Base-by-base conservation (phyloP, 1,140 invertebrate species). In the Cecropterus lyciades region DNA sequence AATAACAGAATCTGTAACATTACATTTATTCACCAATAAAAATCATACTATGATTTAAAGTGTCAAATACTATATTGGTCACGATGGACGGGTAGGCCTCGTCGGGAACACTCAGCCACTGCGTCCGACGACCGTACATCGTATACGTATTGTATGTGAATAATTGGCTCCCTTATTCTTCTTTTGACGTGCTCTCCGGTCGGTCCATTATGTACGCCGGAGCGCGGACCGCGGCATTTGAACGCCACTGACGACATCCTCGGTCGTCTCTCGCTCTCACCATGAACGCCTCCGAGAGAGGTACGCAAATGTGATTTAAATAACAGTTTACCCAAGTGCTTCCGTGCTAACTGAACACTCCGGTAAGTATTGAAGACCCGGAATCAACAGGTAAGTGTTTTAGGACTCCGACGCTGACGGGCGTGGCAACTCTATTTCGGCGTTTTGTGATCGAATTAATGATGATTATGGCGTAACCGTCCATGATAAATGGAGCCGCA, bases 131-230 rank as follows among this genome's bases (percentile, higher is more conserved):
- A 70, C 70, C 73, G 73, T 72, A 60, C 75, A 75, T 80, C 76
- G 80, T 80, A 82, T 82, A 77, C 75, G 80, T 84, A 91, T 89
- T 89, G 86, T 91, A 88, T 87, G 77, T 79, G 82, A 90, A 87
- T 91, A 91, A 91, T 91, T 91, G 87, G 79, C 74, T 73, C 69
- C 73, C 75, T 85, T 91, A 91, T 91, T 89, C 89, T 91, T 89
- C 89, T 89, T 87, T 91, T 89, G 87, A 91, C 85, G 82, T 88
- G 82, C 80, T 84, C 78, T 78, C 77, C 76, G 83, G 71, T 80
- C 75, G 81, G 77, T 79, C 83, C 84, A 91, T 91, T 89, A 89
- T 91, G 87, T 83, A 65, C 73, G 76, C 79, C 81, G 80, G 80
- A 88, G 75, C 76, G 83, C 75, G 79, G 83, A 75, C 77, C 77